Conservation (phyloP, 2,797 vertebrate species). For the Podarcis lilfordi region DNA sequence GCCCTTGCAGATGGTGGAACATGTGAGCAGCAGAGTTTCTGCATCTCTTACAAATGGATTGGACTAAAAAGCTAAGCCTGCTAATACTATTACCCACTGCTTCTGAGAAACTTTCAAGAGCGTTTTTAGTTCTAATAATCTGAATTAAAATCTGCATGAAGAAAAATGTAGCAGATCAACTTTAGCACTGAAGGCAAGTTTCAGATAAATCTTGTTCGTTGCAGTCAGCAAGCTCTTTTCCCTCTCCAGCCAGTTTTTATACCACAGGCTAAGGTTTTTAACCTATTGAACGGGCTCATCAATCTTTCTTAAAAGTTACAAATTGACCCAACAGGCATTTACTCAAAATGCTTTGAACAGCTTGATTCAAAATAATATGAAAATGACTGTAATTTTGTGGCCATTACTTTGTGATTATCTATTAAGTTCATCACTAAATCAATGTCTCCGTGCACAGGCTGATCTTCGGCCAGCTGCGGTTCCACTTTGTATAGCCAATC, state of each 20-base stretch:
- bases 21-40: background rate
- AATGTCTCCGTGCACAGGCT: slow-evolving; percentile 96
- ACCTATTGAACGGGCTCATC: background rate
- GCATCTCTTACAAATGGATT: background rate
- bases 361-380: slow-evolving; percentile 2
- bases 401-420: slow-evolving; percentile 95
- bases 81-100: background rate
- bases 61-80: background rate
- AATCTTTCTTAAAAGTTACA: slow-evolving; percentile 31
- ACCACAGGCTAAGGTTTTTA: background rate
- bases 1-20: background rate
- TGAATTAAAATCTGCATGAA: background rate
- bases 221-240: background rate
- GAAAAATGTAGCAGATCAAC: background rate
- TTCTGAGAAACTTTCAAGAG: background rate
- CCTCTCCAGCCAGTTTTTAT: background rate
- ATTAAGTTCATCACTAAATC: slow-evolving; percentile 98
- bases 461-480: slow-evolving; percentile 96
- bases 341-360: slow-evolving; percentile 8
- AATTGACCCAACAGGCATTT: background rate
- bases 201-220: background rate
- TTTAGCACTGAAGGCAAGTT: background rate
- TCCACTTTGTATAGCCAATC: slow-evolving; percentile 98
- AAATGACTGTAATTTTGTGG: slow-evolving; percentile 36
- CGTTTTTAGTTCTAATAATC: background rate